Evolutionary conservation across 92 coral and sea anemone species (phyloP), one percentile per base, ranked within the genome.

Genomic region (Epizoanthus ramosus): DNA sequence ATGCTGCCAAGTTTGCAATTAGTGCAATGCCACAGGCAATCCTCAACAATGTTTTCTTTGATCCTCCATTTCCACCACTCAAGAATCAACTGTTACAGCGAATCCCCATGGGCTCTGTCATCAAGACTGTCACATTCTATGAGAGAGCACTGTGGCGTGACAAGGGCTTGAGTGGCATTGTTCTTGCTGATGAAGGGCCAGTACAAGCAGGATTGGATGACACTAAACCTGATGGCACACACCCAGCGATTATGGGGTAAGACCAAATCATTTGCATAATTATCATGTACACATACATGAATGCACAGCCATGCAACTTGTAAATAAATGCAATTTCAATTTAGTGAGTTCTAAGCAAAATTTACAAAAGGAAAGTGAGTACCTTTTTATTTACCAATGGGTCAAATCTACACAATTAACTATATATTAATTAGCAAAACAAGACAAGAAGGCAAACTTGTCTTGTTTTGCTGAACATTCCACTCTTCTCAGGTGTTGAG

Each of bases 21-120:
- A 93, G 98, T 88, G 98, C 98, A 71, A 95, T 95, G 91, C 98
- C 98, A 1, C 98, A 95, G 74, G 98, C 93, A 68, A 91, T 95
- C 45, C 89, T 95, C 16, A 90, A 92, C 74, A 90, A 85, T 87
- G 88, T 95, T 21, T 88, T 93, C 76, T 95, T 95, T 87, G 90
- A 89, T 10, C 98, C 98, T 60, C 97, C 98, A 66, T 93, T 95
- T 63, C 97, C 98, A 69, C 91, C 98, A 10, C 81, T 95, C 81
- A 95, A 93, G 80, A 95, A 93, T 71, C 98, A 95, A 56, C 84
- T 95, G 82, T 87, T 95, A 45, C 98, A 95, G 83, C 80, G 95
- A 70, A 93, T 95, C 23, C 98, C 98, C 1, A 95, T 95, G 98
- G 98, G 98, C 37, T 93, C 98, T 16, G 98, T 95, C 9, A 95